Evolutionary conservation across 2,888 invertebrate species (phyloP).

Genomic region (Hyalella azteca): DNA sequence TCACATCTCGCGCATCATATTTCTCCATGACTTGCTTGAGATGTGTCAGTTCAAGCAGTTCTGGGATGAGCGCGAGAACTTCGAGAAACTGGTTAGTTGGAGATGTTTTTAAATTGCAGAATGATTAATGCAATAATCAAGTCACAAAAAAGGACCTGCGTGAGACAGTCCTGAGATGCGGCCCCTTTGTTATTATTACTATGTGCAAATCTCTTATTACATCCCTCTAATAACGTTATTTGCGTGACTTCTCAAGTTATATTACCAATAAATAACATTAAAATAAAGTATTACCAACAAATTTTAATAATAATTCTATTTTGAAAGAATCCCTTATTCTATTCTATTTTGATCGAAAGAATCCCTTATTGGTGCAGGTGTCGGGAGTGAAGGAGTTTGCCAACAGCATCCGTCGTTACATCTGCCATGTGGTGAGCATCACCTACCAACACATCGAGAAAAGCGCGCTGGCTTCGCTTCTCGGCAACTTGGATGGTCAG

Average conservation of each 20-base stretch:
- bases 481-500: conserved; percentile 88
- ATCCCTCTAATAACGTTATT: not conserved
- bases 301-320: no score
- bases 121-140: no score
- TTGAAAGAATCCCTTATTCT: not conserved
- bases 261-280: no score
- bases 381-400: conserved; percentile 86
- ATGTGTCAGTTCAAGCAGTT: conserved; percentile 90
- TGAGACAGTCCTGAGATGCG: no score
- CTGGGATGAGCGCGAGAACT: conserved; percentile 70
- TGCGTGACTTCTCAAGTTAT: no score
- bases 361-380: conserved; percentile 68
- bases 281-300: no score
- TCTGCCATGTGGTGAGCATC: conserved; percentile 95
- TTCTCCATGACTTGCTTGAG: conserved; percentile 88
- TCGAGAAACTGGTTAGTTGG: conserved; percentile 59
- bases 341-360: not conserved
- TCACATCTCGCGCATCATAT: conserved; percentile 85
- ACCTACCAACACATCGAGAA: conserved; percentile 95
- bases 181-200: no score
- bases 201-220: no score
- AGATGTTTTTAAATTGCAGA: no score
- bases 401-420: conserved; percentile 94
- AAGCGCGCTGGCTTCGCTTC: conserved; percentile 77
- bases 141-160: no score